Conservation (phyloP, 2,113 vertebrate species). For the Melanostigma gelatinosum region DNA sequence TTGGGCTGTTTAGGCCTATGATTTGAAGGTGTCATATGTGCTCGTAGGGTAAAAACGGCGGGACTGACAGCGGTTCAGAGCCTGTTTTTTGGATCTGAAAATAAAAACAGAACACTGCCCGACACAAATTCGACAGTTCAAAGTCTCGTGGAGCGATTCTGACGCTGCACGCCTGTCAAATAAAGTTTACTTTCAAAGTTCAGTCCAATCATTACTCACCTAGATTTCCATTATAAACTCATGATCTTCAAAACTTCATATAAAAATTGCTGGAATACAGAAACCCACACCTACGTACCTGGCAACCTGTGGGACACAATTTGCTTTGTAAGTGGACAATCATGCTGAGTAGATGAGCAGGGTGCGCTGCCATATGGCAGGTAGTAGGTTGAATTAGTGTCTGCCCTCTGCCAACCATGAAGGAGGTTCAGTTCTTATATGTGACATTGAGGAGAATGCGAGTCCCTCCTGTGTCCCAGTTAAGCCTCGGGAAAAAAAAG, state of each 20-base stretch:
- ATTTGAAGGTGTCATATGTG: not conserved
- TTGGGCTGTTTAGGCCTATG: not conserved
- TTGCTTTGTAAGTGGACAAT: slow-evolving; percentile 20
- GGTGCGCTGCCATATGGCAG: slow-evolving; percentile 41
- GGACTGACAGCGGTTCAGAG: not conserved
- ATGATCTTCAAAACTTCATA: not conserved
- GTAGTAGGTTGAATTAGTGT: slow-evolving; percentile 16
- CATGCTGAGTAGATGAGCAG: slow-evolving; percentile 32
- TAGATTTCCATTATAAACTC: not conserved
- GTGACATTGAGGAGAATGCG: not conserved
- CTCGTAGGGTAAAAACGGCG: not conserved
- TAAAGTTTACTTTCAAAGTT: not conserved
- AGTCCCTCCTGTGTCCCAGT: not conserved
- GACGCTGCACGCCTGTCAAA: not conserved
- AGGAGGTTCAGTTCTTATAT: not conserved
- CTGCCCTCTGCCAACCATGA: slow-evolving; percentile 24
- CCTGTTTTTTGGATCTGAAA: not conserved
- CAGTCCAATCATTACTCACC: not conserved
- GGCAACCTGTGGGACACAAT: slow-evolving; percentile 29
- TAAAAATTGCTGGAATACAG: not conserved
- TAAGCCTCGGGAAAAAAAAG: not conserved
- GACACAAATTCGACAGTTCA: not conserved
- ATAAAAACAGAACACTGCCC: not conserved
- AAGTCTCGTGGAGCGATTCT: not conserved
- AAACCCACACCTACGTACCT: not conserved